Evolutionary conservation across 2,797 vertebrate species (phyloP), one percentile per base, ranked within the genome.

Genomic region (Sebastes cheni): DNA sequence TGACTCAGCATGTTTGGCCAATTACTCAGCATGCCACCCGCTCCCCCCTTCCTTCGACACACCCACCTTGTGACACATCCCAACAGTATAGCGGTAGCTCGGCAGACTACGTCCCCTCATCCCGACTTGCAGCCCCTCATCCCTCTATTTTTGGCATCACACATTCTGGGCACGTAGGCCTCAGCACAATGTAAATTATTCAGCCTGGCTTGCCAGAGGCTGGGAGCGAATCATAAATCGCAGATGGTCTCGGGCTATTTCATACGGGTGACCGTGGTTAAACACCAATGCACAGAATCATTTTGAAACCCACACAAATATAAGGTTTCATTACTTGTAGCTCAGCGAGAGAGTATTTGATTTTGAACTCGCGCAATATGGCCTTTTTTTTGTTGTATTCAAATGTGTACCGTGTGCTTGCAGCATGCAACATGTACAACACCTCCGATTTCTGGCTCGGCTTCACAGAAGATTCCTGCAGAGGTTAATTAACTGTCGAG

Each of bases 111-210:
- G 39, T 85, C 82, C 81, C 87, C 73, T 79, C 77, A 61, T 82
- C 77, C 79, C 46, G 2, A 22, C 82, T 82, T 67, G 30, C 77
- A 62, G 80, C 89, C 83, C 80, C 58, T 84, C 82, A 23, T 81
- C 84, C 81, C 88, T 90, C 93, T 92, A 93, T 93, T 93, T 93
- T 92, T 89, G 92, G 92, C 87, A 92, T 93, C 92, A 92, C 85
- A 89, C 92, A 96, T 95, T 95, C 95, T 89, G 92, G 92, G 93
- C 95, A 96, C 95, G 95, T 94, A 88, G 90, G 88, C 89, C 87
- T 94, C 92, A 94, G 94, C 94, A 95, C 93, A 95, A 95, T 95
- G 94, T 96, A 95, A 96, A 96, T 96, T 95, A 96, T 96, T 96
- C 95, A 96, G 93, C 94, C 90, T 78, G 86, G 92, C 90, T 95